Conservation (phyloP, 2,888 invertebrate species). For the Athalia circularis region DNA sequence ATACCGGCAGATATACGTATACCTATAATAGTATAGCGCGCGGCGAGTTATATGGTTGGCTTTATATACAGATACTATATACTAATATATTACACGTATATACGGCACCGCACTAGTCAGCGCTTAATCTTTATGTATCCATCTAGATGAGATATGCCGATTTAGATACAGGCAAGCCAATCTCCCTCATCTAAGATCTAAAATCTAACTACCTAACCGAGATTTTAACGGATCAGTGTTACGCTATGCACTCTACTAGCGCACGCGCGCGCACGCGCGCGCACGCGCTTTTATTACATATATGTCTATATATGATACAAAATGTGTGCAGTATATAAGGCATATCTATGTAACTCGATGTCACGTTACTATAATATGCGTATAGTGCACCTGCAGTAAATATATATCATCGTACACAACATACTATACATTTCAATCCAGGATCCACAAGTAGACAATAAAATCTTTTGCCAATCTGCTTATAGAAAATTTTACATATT, state of each 20-base stretch:
- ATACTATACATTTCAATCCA: too few relatives aligned
- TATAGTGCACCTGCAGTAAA: too few relatives aligned
- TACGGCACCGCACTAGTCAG: constrained; percentile 55
- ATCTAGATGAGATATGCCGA: constrained; percentile 73
- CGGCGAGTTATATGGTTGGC: too few relatives aligned
- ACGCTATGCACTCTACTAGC: background rate
- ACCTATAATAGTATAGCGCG: too few relatives aligned
- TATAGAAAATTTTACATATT: too few relatives aligned
- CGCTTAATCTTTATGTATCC: constrained; percentile 69
- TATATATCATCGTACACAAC: too few relatives aligned
- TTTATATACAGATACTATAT: background rate
- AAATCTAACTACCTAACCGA: constrained; percentile 67
- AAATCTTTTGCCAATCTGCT: too few relatives aligned
- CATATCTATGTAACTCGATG: too few relatives aligned
- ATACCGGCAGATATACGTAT: constrained; percentile 48
- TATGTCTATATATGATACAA: too few relatives aligned
- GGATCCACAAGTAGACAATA: too few relatives aligned
- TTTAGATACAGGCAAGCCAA: constrained; percentile 65
- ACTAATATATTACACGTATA: constrained; percentile 56
- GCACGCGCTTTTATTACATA: constrained; percentile 4
- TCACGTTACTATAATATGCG: too few relatives aligned
- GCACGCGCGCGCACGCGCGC: background rate
- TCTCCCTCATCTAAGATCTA: constrained; percentile 64
- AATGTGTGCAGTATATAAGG: too few relatives aligned
- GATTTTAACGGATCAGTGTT: constrained; percentile 48